Conservation (phyloP, 2,888 invertebrate genomes). For the Drosophila anomalipes region DNA sequence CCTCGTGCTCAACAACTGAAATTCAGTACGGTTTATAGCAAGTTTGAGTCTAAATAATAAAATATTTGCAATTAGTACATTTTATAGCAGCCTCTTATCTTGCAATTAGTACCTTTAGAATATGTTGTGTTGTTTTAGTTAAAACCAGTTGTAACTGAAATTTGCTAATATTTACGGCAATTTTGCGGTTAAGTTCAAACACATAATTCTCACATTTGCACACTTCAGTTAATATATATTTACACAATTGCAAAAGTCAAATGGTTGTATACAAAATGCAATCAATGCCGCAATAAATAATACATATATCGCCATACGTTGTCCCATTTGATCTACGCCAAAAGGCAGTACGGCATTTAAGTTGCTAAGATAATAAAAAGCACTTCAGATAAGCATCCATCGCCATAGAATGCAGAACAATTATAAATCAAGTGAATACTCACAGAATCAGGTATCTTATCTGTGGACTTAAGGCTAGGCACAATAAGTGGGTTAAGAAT, state of each 20-base stretch:
- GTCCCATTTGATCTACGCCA: constrained; percentile 45
- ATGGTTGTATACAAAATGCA: constrained; percentile 49
- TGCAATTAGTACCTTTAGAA: constrained; percentile 4
- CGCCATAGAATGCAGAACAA: constrained; percentile 56
- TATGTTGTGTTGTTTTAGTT: constrained; percentile 14
- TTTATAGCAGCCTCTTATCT: neutral
- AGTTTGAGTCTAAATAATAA: neutral
- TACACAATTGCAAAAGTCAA: constrained; percentile 47
- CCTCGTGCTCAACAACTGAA: constrained; percentile 4
- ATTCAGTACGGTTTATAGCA: neutral
- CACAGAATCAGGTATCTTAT: constrained; percentile 49
- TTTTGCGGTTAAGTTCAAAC: constrained; percentile 26
- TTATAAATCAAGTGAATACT: constrained; percentile 55
- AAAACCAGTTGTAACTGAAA: constrained; percentile 34
- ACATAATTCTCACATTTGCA: constrained; percentile 23
- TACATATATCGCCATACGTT: constrained; percentile 7
- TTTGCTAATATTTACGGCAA: constrained; percentile 18
- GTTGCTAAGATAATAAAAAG: constrained; percentile 60
- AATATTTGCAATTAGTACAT: neutral
- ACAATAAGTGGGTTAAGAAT: constrained; percentile 19
- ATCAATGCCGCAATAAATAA: constrained; percentile 59
- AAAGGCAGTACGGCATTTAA: constrained; percentile 56
- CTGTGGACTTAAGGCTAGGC: constrained; percentile 15
- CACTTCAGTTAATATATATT: constrained; percentile 26
- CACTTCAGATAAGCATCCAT: constrained; percentile 60